Evolutionary conservation across 2,113 vertebrate species (phyloP).

Genomic region (Benitochromis conjunctus): DNA sequence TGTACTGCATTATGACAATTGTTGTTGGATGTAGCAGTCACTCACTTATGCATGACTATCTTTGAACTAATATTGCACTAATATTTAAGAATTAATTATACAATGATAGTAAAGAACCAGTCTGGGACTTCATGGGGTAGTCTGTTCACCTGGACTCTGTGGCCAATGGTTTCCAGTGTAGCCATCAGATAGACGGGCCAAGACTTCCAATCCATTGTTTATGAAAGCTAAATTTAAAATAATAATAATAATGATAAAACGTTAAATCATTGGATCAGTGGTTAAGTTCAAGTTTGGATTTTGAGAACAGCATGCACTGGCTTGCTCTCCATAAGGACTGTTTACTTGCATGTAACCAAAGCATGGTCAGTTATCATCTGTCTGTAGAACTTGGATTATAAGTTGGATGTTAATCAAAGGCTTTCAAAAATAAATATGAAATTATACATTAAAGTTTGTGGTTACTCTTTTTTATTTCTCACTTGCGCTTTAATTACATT

Average conservation of each 20-base stretch:
- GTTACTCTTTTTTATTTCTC: neutral
- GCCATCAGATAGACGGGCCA: too few relatives aligned
- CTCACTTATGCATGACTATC: neutral
- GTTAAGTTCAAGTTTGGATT: neutral
- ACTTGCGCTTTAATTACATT: neutral
- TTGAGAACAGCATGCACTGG: neutral
- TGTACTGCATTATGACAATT: neutral
- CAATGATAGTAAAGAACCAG: neutral
- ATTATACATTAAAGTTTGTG: neutral
- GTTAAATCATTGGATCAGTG: rapidly evolving
- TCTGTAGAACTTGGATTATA: neutral
- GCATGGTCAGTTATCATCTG: rapidly evolving
- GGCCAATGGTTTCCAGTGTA: neutral
- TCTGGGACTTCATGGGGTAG: neutral
- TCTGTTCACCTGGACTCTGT: neutral
- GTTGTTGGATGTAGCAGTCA: neutral
- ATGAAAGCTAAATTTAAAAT: neutral
- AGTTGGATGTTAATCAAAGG: neutral
- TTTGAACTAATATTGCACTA: neutral
- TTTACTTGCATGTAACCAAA: neutral
- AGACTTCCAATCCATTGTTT: neutral
- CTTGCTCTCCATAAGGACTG: neutral
- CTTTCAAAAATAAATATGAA: neutral
- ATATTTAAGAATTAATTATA: neutral
- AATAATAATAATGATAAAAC: neutral